A percentile compares a stretch with the other conserved stretches of the same genome.
Conservation (phyloP, 2,797 vertebrate genomes). For the Chrosomus eos region DNA sequence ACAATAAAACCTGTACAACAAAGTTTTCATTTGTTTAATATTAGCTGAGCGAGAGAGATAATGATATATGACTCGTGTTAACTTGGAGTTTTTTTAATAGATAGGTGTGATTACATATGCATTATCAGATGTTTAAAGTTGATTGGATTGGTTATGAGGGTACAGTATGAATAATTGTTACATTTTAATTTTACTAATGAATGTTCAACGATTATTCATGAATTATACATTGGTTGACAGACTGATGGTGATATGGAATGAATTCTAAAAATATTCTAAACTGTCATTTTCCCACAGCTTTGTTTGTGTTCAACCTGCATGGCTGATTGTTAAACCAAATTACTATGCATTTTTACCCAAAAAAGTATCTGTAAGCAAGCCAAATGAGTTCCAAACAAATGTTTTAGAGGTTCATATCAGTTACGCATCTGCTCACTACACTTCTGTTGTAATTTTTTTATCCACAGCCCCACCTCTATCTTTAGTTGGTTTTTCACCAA, state of each 20-base stretch:
- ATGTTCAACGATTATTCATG: neutral
- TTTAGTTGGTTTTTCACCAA: neutral
- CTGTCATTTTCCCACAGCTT: neutral
- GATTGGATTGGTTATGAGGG: neutral
- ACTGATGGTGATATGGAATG: neutral
- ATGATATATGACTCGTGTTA: neutral
- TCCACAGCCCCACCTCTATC: too few relatives aligned
- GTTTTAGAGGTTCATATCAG: neutral
- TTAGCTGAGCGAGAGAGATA: neutral
- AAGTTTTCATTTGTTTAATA: neutral
- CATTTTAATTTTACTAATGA: neutral
- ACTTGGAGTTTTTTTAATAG: neutral
- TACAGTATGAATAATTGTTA: too few relatives aligned
- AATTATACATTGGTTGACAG: neutral
- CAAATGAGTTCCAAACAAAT: too few relatives aligned
- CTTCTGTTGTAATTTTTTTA: too few relatives aligned
- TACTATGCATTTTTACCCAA: neutral
- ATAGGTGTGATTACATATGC: neutral
- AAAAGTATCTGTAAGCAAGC: too few relatives aligned
- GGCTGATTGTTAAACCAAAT: neutral
- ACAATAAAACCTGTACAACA: neutral
- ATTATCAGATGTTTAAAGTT: neutral
- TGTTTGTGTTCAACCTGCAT: neutral
- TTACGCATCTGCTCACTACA: neutral
- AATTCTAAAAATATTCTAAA: neutral